phyloP scores from a whole-genome alignment of 2,113 vertebrate species.

The Vombatus ursinus region DNA sequence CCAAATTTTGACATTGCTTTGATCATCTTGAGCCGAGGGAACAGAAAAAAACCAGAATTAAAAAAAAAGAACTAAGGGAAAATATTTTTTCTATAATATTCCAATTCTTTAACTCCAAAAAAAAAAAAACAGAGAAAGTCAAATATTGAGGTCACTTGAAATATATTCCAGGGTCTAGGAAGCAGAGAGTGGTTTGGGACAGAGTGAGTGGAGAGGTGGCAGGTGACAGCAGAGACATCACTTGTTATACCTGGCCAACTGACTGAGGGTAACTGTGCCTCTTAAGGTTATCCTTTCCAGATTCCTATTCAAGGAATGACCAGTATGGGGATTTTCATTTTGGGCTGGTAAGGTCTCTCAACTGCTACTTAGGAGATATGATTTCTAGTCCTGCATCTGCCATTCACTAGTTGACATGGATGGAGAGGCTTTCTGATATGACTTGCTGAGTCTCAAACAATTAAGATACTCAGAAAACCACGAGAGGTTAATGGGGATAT shows the following conservation, averaged over 20 bases:
- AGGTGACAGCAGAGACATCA: background rate
- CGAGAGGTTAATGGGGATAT: background rate
- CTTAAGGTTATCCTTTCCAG: background rate
- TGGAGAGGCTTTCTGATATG: background rate
- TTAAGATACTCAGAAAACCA: background rate
- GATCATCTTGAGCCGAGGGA: slow-evolving; percentile 7
- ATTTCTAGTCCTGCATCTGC: background rate
- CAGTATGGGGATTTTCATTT: background rate
- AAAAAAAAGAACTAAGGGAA: slow-evolving; percentile 25
- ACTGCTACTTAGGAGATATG: background rate
- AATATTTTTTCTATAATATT: background rate
- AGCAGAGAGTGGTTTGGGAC: too few relatives aligned
- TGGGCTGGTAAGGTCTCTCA: too few relatives aligned
- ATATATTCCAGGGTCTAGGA: slow-evolving; percentile 5
- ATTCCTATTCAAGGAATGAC: background rate
- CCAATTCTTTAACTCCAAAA: slow-evolving; percentile 7
- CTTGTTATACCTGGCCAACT: background rate
- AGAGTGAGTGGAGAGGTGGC: background rate
- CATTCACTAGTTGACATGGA: background rate
- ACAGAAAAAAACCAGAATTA: background rate
- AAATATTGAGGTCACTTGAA: background rate
- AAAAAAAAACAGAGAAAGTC: background rate
- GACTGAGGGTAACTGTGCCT: background rate
- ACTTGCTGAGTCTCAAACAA: background rate
- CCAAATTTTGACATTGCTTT: background rate